These are phyloP conservation scores for Albula goreensis DNA, from an alignment of 2,113 vertebrate species.

Conservation along the genomic window DNA sequence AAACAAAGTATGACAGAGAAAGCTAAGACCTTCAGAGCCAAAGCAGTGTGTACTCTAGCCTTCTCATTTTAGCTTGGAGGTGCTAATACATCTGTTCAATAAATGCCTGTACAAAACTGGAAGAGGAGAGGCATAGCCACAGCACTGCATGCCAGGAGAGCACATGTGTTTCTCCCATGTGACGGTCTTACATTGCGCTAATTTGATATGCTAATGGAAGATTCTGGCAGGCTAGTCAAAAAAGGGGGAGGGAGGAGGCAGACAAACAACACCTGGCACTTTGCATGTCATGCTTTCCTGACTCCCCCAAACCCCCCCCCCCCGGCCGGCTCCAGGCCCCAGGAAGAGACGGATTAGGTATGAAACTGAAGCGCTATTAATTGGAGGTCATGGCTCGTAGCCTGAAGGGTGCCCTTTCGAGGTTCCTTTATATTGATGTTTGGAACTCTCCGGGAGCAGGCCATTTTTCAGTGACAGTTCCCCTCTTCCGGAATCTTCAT, in stretches of 20 bases:
- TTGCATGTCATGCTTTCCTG: not conserved
- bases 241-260: not conserved
- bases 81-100: not conserved
- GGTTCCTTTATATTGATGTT: slow-evolving; percentile 2
- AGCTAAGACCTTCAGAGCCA: not conserved
- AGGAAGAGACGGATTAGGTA: not conserved
- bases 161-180: not conserved
- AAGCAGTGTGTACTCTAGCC: not conserved
- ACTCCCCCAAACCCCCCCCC: no score
- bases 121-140: not conserved
- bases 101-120: not conserved
- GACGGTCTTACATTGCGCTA: not conserved
- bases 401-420: slow-evolving; percentile 19
- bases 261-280: not conserved
- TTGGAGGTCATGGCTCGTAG: slow-evolving; percentile 16
- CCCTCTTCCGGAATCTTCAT: not conserved
- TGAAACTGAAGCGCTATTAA: slow-evolving; percentile 8
- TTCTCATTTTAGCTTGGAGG: not conserved
- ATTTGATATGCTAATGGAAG: slow-evolving; percentile 1
- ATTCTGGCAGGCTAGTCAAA: not conserved
- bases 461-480: not conserved
- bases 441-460: not conserved
- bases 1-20: not conserved
- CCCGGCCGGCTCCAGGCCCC: not conserved
- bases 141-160: not conserved